Percentiles rank a stretch among this genome's conserved stretches.
Evolutionary conservation across 2,113 vertebrate genomes (phyloP).

Genomic region (Ctenomys sociabilis): DNA sequence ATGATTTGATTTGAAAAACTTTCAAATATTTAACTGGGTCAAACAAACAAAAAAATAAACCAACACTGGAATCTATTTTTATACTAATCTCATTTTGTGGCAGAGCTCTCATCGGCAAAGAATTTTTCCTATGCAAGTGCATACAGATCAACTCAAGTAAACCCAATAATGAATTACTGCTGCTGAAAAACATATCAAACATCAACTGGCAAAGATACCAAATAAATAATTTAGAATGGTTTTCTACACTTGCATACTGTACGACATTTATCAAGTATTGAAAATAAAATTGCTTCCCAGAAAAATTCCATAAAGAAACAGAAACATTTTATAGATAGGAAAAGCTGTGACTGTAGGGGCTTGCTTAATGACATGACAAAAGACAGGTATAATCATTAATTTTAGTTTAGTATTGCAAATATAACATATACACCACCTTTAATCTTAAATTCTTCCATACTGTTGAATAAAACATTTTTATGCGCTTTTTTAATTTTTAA

Average conservation of each 20-base stretch:
- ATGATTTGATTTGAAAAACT: conserved; percentile 50
- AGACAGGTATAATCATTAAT: neutral
- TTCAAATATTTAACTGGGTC: neutral
- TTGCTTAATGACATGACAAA: neutral
- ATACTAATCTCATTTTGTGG: neutral
- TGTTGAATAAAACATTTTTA: conserved; percentile 16
- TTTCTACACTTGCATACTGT: neutral
- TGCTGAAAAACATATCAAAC: neutral
- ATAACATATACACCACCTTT: neutral
- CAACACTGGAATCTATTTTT: neutral
- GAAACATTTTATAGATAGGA: neutral
- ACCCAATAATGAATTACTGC: neutral
- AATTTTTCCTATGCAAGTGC: neutral
- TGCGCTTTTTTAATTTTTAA: neutral
- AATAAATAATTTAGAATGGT: neutral
- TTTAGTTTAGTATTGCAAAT: neutral
- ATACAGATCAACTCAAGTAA: neutral
- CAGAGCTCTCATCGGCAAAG: neutral
- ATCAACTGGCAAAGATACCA: neutral
- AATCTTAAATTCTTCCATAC: neutral
- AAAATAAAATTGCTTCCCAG: conserved; percentile 9
- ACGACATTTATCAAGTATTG: neutral
- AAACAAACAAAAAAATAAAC: neutral
- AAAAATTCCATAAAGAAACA: conserved; percentile 12
- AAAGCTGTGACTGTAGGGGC: neutral